Base-by-base conservation (phyloP, 2,797 vertebrate genomes). In the Peromyscus nudipes region DNA sequence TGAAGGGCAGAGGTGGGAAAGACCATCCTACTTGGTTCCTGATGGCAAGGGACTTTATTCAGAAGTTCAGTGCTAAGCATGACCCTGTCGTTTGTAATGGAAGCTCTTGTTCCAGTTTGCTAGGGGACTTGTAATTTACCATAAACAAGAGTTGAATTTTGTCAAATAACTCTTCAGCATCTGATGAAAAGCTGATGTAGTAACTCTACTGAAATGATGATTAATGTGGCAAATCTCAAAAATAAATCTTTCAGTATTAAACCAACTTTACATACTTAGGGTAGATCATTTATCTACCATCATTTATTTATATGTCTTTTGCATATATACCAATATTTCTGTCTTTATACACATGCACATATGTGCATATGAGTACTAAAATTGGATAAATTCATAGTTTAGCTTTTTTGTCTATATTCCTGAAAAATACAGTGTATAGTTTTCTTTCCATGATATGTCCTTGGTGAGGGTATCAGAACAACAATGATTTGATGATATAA, bases 51-150 rank as follows among this genome's bases (percentile, higher is more conserved):
- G 1, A 43, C 29, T 40, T 55, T 23, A 19, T 37, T 83, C 19
- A 21, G 40, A 13, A 29, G 10, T 52, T 73, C 34, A 60, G 10
- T 6, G 3, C 23, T 37, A 37, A 65, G 12, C 8, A 43, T 2
- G 17, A 49, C 0, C 55, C 10, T 40, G 0, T 0, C 0, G 4
- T 37, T n/a, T 25, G 3, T 1, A 60, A 37, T 1, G n/a, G 37
- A 16, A 43, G 29, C 7, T 84, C 60, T 73, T 62, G 14, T 55
- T 73, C 13, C 73, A 64, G 57, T 57, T 6, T n/a, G 1, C 31
- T 73, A 62, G 55, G 34, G 29, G 43, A 67, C 29, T 65, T 49
- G 82, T 6, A 31, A 12, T 17, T 46, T 13, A 40, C 7, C 69
- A 12, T 5, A 43, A 83, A 76, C 0, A 86, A 14, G 23, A 34